Conservation (phyloP, 2,888 invertebrate species). For the Byasa hedistus region DNA sequence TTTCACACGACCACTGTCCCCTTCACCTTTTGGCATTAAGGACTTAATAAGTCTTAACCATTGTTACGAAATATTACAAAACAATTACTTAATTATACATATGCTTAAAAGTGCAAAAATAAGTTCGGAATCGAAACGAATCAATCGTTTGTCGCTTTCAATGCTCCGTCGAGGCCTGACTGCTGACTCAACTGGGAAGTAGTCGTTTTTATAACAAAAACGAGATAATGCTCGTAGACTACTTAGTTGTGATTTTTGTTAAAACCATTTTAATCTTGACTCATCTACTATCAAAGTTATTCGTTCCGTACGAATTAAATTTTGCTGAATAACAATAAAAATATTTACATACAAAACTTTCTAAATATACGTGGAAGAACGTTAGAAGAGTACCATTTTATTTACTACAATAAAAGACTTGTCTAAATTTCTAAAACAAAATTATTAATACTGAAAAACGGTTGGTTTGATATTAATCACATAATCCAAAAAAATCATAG, state of each 20-base stretch:
- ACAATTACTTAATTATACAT: slow-evolving; percentile 2
- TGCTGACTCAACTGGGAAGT: slow-evolving; percentile 23
- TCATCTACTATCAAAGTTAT: slow-evolving; percentile 4
- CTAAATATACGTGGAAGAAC: too few relatives aligned
- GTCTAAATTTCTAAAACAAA: too few relatives aligned
- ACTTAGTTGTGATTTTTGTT: neutral
- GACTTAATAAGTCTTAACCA: slow-evolving; percentile 6
- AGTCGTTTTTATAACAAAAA: slow-evolving; percentile 10
- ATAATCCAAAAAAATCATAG: too few relatives aligned
- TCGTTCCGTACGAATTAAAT: neutral
- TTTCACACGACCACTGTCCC: slow-evolving; percentile 18
- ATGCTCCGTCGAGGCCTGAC: slow-evolving; percentile 17
- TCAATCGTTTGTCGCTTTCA: slow-evolving; percentile 19
- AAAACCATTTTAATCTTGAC: slow-evolving; percentile 6
- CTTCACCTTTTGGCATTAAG: slow-evolving; percentile 15
- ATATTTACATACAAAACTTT: neutral
- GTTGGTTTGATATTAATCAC: too few relatives aligned
- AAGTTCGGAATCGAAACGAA: slow-evolving; percentile 4
- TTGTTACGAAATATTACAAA: slow-evolving; percentile 6
- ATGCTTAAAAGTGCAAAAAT: slow-evolving; percentile 4
- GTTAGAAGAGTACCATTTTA: too few relatives aligned
- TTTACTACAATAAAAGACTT: too few relatives aligned
- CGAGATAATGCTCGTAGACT: neutral
- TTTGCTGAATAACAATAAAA: neutral
- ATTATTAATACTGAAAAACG: too few relatives aligned